Conservation (phyloP, 2,888 invertebrate genomes). For the Perdita meconis region DNA sequence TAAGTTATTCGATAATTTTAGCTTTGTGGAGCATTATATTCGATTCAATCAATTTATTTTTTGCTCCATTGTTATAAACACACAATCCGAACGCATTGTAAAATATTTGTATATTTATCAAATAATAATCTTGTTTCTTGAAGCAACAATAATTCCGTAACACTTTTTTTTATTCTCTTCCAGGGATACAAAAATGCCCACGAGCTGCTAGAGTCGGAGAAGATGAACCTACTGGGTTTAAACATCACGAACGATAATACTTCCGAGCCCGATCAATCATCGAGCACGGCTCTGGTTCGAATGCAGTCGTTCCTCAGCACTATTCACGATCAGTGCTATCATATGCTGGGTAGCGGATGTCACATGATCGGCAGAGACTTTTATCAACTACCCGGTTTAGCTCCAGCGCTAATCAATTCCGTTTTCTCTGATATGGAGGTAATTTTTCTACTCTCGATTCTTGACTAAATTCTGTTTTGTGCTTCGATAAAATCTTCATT, state of each 20-base stretch:
- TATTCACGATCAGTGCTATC: conserved; percentile 93
- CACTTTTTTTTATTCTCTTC: neutral
- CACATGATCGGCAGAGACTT: conserved; percentile 92
- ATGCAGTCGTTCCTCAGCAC: conserved; percentile 94
- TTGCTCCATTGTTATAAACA: neutral
- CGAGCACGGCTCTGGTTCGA: conserved; percentile 88
- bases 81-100: too few relatives aligned
- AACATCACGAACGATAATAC: conserved; percentile 77
- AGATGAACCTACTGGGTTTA: conserved; percentile 90
- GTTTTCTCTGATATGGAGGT: conserved; percentile 89
- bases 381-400: conserved; percentile 91
- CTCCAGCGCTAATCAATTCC: conserved; percentile 90
- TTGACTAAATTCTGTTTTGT: too few relatives aligned
- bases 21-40: too few relatives aligned
- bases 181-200: conserved; percentile 58
- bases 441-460: conserved; percentile 58
- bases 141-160: too few relatives aligned
- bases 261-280: conserved; percentile 84
- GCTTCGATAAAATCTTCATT: neutral
- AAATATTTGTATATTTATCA: too few relatives aligned
- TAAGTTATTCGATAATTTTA: conserved; percentile 64
- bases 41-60: neutral
- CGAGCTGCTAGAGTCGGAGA: conserved; percentile 87
- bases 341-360: conserved; percentile 88
- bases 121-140: too few relatives aligned